Evolutionary conservation across 1,140 invertebrate species (phyloP), one percentile per base, ranked within the genome.

Genomic region (Coptotermes formosanus): DNA sequence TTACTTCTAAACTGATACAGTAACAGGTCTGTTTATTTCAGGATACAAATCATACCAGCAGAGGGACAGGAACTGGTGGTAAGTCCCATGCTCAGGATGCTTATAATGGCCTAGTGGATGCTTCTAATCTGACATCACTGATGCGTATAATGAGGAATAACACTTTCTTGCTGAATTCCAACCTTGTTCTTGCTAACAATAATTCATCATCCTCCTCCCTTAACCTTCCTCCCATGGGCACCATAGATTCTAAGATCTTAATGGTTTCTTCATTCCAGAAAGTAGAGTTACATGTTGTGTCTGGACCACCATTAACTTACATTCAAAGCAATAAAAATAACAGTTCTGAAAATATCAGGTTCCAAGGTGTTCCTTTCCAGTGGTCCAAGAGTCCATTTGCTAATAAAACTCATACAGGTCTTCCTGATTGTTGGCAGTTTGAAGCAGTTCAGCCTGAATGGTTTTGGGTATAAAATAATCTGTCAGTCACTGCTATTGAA

Each of bases 381-480:
- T 98, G 97, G 97, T 94, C 94, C 25, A 92, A 92, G 82, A 92
- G 93, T 83, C 92, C 93, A 87, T 95, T 95, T 89, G 91, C 93
- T 44, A 92, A 92, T 87, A 90, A 92, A 12, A 91, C 93, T 8
- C 97, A 97, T 88, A 88, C 93, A 87, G 96, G 96, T 12, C 96
- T 97, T 84, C 96, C 96, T 0, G 94, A 96, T 89, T 88, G 93
- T 45, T 97, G 95, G 92, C 91, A 95, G 84, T 97, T 97, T 89
- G 90, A 93, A 23, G 93, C 93, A 81, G 89, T 93, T 25, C 89
- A 89, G 38, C 91, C 93, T 9, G 85, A 88, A 55, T 94, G 93
- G 93, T 90, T 92, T 85, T 94, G 93, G 93, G 43, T 16, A 45
- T 82, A 25, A 21, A 69, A n/a, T n/a, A 12, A 19, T 55, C 19